Base-by-base conservation (phyloP, 2,797 vertebrate genomes). In the Lutjanus campechanus region DNA sequence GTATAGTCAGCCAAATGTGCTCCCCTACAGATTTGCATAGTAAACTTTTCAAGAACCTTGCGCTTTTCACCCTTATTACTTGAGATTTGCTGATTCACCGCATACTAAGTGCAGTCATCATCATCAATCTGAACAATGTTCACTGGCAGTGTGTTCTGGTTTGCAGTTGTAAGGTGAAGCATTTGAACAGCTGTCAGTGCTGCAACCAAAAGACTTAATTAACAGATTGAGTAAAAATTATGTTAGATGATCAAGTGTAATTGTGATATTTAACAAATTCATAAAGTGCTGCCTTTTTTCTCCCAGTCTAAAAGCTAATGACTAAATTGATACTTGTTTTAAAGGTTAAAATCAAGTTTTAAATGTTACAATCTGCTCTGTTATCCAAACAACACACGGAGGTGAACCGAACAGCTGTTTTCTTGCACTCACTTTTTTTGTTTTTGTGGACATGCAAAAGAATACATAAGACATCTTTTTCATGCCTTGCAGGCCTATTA, bases 1-100 rank as follows among this genome's bases (percentile, higher is more conserved):
- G 72, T 79, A 40, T 59, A 84, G 76, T 91, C 82, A 88, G 84
- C 82, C 73, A 22, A 84, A 84, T 75, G 43, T 43, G 67, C 67
- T 54, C 36, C 43, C 40, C 44, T 19, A 50, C 69, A 82, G 70
- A 82, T 81, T 82, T 79, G 70, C 62, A 50, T 60, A 19, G 61
- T 59, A 47, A 73, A 85, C 74, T 76, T 84, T 85, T 65, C 67
- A 62, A 79, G 58, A 75, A 41, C 74, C 65, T 50, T 15, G 47
- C 59, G 19, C 77, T 77, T 58, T 70, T 77, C 73, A 79, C 17
- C 66, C 75, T 56, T 43, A 59, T 36, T 54, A 65, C 73, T 49
- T 0, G 2, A 51, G 66, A 81, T 74, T 66, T 85, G 83, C 84
- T 88, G 80, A 87, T 67, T 91, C 72, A 77, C 81, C 22, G 46